Evolutionary conservation across 2,113 vertebrate genomes (phyloP).

Genomic region (Terrapene triunguis): DNA sequence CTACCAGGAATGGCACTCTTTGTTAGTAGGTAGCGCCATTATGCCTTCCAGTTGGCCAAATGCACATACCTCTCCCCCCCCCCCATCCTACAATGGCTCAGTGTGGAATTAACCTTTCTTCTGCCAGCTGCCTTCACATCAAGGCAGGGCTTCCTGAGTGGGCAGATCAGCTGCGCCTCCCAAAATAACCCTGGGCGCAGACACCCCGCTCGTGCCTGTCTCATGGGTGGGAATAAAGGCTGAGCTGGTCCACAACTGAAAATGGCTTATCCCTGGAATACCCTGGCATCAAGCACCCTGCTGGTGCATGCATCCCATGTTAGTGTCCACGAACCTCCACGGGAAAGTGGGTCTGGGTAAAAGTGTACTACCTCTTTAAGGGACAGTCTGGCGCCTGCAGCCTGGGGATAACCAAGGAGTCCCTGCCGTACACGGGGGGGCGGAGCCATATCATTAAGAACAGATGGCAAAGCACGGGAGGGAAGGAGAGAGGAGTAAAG

Average conservation of each 20-base stretch:
- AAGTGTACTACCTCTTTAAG: not conserved
- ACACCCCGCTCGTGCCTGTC: not conserved
- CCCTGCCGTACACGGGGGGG: too few species aligned
- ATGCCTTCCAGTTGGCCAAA: not conserved
- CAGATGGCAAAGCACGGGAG: too few species aligned
- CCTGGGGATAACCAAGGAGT: too few species aligned
- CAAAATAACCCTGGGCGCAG: not conserved
- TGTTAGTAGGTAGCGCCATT: not conserved
- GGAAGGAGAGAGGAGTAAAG: too few species aligned
- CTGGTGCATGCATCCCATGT: too few species aligned
- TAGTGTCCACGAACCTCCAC: not conserved
- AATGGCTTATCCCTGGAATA: not conserved
- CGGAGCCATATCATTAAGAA: too few species aligned
- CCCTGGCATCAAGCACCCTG: too few species aligned
- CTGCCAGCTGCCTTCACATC: not conserved
- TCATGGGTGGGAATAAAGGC: not conserved
- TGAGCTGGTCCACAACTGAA: not conserved
- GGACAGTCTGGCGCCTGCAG: not conserved
- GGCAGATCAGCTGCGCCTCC: not conserved
- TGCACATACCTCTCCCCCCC: not conserved
- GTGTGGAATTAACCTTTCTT: not conserved
- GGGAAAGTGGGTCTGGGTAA: too few species aligned
- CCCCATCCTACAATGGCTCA: too few species aligned
- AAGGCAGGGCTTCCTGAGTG: not conserved
- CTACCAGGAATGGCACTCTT: not conserved